phyloP scores from a whole-genome alignment of 2,113 vertebrate species.

The Uria aalge region DNA sequence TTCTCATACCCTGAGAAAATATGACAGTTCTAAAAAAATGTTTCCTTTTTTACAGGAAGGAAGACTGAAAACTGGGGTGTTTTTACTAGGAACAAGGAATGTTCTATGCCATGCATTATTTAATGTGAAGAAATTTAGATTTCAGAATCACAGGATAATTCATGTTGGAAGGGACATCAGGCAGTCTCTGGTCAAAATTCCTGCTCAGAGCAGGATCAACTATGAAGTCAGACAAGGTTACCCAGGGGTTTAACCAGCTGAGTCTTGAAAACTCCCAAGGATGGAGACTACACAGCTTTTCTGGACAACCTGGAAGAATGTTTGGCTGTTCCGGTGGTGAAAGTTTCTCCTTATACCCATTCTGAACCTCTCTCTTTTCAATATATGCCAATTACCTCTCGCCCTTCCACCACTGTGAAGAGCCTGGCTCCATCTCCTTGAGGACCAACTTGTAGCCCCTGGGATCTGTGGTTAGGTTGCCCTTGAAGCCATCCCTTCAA shows the following conservation, averaged over 20 bases:
- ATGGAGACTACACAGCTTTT: neutral
- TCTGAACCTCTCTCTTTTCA: neutral
- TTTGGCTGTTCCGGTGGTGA: neutral
- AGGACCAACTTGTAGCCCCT: neutral
- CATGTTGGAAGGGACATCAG: neutral
- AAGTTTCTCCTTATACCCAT: neutral
- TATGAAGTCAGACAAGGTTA: neutral
- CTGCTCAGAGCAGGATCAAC: neutral
- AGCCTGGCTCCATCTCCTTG: neutral
- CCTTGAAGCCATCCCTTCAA: neutral
- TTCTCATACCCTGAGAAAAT: neutral
- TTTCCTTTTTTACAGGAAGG: neutral
- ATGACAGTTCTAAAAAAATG: constrained; percentile 1
- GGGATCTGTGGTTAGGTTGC: neutral
- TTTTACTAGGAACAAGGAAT: constrained; percentile 14
- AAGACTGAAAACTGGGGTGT: neutral
- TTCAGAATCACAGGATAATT: neutral
- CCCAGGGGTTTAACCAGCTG: neutral
- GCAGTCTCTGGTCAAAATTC: neutral
- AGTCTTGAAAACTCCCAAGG: neutral
- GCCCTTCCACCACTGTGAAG: neutral
- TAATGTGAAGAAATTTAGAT: neutral
- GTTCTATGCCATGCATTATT: constrained; percentile 11
- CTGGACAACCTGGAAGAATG: neutral
- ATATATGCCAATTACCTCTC: neutral